Conservation (phyloP, 2,797 vertebrate species). For the Labroides dimidiatus region DNA sequence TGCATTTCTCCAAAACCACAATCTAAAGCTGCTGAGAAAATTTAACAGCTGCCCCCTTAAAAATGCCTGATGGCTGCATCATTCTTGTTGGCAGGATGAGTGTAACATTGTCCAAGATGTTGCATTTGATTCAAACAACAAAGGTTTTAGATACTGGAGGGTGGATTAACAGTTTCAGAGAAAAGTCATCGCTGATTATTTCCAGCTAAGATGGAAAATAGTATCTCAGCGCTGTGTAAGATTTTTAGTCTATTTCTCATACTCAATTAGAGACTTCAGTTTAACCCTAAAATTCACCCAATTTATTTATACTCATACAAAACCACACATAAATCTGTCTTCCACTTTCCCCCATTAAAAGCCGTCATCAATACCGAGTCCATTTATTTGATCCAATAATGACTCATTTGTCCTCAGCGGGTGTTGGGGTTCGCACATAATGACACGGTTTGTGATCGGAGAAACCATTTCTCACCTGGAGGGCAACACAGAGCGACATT, state of each 20-base stretch:
- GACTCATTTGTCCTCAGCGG: constrained; percentile 63
- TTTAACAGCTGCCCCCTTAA: constrained; percentile 72
- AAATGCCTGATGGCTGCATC: constrained; percentile 73
- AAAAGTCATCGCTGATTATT: constrained; percentile 31
- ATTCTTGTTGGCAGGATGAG: constrained; percentile 51
- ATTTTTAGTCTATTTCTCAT: constrained; percentile 26
- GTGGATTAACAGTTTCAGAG: constrained; percentile 23
- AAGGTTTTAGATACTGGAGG: constrained; percentile 23
- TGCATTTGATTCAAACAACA: constrained; percentile 56
- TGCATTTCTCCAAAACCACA: constrained; percentile 73
- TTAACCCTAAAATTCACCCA: constrained; percentile 48
- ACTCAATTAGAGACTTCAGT: constrained; percentile 39
- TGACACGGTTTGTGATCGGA: constrained; percentile 63
- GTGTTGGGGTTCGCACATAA: constrained; percentile 58
- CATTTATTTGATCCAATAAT: constrained; percentile 62
- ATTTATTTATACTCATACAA: constrained; percentile 36
- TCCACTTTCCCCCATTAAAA: constrained; percentile 44
- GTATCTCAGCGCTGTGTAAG: constrained; percentile 3
- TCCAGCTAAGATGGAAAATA: constrained; percentile 31
- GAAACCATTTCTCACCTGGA: constrained; percentile 60
- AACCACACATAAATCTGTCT: constrained; percentile 50
- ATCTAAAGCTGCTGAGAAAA: constrained; percentile 71
- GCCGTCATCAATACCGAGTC: constrained; percentile 37
- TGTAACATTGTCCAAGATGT: constrained; percentile 64
- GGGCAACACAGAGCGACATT: constrained; percentile 24